Evolutionary conservation across 2,888 invertebrate genomes (phyloP), one percentile per base, ranked within the genome.

Genomic region (Sarcophaga subvicina): DNA sequence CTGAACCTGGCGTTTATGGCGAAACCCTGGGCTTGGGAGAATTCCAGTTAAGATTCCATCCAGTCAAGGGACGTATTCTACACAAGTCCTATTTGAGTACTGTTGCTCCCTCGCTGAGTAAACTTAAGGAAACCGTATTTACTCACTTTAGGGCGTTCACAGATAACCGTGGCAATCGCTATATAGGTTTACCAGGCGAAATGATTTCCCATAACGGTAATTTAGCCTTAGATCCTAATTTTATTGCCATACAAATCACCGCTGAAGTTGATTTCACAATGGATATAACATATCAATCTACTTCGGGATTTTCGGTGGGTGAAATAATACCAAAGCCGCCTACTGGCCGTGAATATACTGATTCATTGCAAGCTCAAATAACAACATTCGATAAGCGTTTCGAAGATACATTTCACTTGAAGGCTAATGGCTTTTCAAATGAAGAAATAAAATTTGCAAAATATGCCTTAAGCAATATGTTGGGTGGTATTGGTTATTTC

Each of bases 401-500:
- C 92, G 97, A 98, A 89, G 93, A 95, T 10, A 96, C 95, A 5
- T 99, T 99, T 92, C 94, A 95, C 64, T 94, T 99, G 59, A 93
- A 94, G 72, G 93, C 95, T 8, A 98, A 97, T 91, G 97, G 97
- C 94, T 96, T 91, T 92, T 93, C 92, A 0, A 93, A 95, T 3
- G 94, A 96, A 17, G 96, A 96, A 84, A 95, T 98, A 67, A 91
- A 93, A 0, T 96, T 97, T 92, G 99, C 98, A 0, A 96, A 97
- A 91, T 96, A 97, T 25, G 97, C 97, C 0, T 92, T 99, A 72
- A 98, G 99, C 86, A 99, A 99, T 93, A 96, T 99, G 96, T 90
- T 99, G 0, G 99, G 99, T 0, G 97, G 99, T 1, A 96, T 99
- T 83, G 99, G 99, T 0, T 99, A 99, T 92, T 99, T 99, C 94